Percentiles rank a stretch among this genome's conserved stretches.
phyloP scores from a whole-genome alignment of 2,888 invertebrate genomes.

The Microchrysa polita region DNA sequence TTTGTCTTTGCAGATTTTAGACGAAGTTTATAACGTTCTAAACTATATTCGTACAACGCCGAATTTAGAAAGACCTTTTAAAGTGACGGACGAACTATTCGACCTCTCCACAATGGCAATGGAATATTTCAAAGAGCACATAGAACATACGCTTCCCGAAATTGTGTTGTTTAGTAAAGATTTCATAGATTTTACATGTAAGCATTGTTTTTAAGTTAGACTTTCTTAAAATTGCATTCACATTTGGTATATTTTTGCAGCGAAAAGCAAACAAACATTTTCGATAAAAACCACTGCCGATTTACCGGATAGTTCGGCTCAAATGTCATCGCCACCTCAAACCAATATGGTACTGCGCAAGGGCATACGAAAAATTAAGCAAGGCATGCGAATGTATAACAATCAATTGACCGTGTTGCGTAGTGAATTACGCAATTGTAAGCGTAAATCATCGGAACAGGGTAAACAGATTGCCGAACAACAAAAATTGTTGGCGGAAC shows the following conservation, averaged over 20 bases:
- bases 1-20: constrained; percentile 73
- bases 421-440: constrained; percentile 81
- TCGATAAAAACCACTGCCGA: constrained; percentile 59
- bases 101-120: constrained; percentile 97
- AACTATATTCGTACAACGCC: constrained; percentile 84
- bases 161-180: constrained; percentile 88
- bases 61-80: constrained; percentile 86
- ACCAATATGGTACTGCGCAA: constrained; percentile 87
- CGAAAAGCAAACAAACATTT: constrained; percentile 53
- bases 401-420: constrained; percentile 82
- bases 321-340: constrained; percentile 76
- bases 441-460: constrained; percentile 84
- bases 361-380: constrained; percentile 86
- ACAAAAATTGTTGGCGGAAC: constrained; percentile 76
- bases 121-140: constrained; percentile 96
- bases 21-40: constrained; percentile 89
- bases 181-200: constrained; percentile 74
- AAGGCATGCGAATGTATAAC: constrained; percentile 89
- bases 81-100: constrained; percentile 92
- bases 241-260: constrained; percentile 55
- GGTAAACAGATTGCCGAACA: constrained; percentile 85
- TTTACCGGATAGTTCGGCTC: constrained; percentile 59
- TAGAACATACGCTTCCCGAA: constrained; percentile 89
- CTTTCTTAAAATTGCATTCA: not conserved
- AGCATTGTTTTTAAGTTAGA: no score